These are phyloP conservation scores for Lagria hirta DNA, from an alignment of 2,888 invertebrate species.

Conservation along the genomic window DNA sequence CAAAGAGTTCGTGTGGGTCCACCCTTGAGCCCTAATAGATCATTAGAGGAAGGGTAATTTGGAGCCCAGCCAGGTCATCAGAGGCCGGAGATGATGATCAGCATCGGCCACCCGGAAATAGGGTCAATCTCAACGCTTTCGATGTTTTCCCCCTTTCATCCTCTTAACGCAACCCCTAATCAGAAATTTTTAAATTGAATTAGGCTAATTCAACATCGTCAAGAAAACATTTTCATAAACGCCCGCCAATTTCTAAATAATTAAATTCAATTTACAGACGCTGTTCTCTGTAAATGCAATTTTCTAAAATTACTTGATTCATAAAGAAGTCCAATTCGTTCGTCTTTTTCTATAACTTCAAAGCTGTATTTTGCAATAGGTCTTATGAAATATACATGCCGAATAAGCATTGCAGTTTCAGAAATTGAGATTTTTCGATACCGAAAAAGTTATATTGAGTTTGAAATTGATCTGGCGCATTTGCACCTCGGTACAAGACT, in stretches of 20 bases:
- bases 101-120: conserved; percentile 29
- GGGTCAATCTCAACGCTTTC: conserved; percentile 28
- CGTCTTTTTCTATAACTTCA: too few relatives aligned
- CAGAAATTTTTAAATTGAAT: conserved; percentile 26
- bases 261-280: too few relatives aligned
- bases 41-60: conserved; percentile 32
- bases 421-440: conserved; percentile 37
- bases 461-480: conserved; percentile 47
- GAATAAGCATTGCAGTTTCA: conserved; percentile 29
- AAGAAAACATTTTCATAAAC: too few relatives aligned
- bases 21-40: conserved; percentile 27
- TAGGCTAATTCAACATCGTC: conserved; percentile 17
- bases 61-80: conserved; percentile 35
- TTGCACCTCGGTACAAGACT: conserved; percentile 40
- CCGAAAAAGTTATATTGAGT: conserved; percentile 49
- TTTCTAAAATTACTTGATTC: too few relatives aligned
- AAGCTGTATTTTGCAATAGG: conserved; percentile 11
- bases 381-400: conserved; percentile 23
- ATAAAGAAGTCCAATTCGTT: too few relatives aligned
- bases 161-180: conserved; percentile 13
- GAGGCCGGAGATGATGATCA: conserved; percentile 42
- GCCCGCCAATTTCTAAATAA: too few relatives aligned
- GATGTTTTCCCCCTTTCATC: conserved; percentile 9
- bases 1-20: conserved; percentile 14
- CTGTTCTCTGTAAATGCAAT: too few relatives aligned